Percentiles rank a stretch among this genome's conserved stretches.
Conservation (phyloP, 1,140 invertebrate species). For the Macrosteles quadrilineatus region DNA sequence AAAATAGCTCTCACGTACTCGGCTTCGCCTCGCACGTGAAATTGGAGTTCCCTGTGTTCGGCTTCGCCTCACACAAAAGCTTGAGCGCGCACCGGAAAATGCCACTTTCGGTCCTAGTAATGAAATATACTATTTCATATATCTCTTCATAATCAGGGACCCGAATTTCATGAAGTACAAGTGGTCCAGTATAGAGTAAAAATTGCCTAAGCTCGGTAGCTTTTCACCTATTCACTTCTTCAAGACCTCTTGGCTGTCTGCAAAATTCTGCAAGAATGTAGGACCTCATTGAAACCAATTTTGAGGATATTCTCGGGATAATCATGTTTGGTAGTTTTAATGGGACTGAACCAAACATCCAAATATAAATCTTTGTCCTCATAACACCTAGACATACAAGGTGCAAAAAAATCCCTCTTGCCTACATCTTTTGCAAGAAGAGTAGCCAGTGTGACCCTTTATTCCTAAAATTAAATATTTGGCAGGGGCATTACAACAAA, state of each 20-base stretch:
- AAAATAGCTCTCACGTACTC: too few relatives aligned
- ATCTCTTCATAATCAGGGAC: not conserved
- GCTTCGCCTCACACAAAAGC: too few relatives aligned
- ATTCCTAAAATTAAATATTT: constrained; percentile 40
- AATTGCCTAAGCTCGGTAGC: constrained; percentile 49
- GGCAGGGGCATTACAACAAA: too few relatives aligned
- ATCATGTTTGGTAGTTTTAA: not conserved
- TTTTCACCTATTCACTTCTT: constrained; percentile 44
- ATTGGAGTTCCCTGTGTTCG: too few relatives aligned
- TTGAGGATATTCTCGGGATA: constrained; percentile 26
- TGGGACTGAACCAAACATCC: constrained; percentile 38
- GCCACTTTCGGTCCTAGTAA: too few relatives aligned
- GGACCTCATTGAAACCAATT: constrained; percentile 28
- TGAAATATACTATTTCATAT: not conserved
- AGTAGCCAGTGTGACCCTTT: constrained; percentile 42
- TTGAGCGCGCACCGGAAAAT: too few relatives aligned
- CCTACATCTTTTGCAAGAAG: constrained; percentile 41
- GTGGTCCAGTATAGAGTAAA: constrained; percentile 43
- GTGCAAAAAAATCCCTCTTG: constrained; percentile 43
- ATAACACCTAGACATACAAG: constrained; percentile 51
- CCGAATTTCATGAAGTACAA: constrained; percentile 13
- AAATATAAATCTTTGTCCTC: constrained; percentile 46
- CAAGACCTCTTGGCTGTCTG: constrained; percentile 41
- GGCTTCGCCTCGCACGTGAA: too few relatives aligned
- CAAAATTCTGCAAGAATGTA: constrained; percentile 42